These are phyloP conservation scores for Maccullochella peelii DNA, from an alignment of 2,113 vertebrate genomes.

Conservation along the genomic window DNA sequence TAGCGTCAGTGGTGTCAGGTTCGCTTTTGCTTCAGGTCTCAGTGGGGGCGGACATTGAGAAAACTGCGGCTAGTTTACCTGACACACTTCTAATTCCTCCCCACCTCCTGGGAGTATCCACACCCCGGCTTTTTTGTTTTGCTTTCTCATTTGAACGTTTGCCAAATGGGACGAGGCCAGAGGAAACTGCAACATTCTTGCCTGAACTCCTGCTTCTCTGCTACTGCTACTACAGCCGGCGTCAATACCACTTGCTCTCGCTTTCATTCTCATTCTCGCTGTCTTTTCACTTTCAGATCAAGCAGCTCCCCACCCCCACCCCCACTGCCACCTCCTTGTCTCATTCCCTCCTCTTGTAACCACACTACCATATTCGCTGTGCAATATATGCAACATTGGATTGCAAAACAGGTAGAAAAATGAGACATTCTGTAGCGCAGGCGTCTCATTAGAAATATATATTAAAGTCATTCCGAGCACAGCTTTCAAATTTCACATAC, in stretches of 20 bases:
- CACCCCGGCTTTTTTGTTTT: slow-evolving; percentile 41
- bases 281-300: slow-evolving; percentile 60
- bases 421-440: slow-evolving; percentile 63
- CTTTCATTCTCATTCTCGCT: slow-evolving; percentile 66
- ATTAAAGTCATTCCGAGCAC: slow-evolving; percentile 65
- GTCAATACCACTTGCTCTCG: slow-evolving; percentile 41
- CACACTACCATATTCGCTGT: slow-evolving; percentile 38
- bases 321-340: not conserved
- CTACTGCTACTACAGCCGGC: slow-evolving; percentile 34
- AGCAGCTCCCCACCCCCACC: not conserved
- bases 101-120: slow-evolving; percentile 50
- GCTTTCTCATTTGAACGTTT: slow-evolving; percentile 63
- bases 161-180: slow-evolving; percentile 65
- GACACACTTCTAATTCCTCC: slow-evolving; percentile 66
- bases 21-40: slow-evolving; percentile 64
- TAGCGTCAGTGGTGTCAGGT: slow-evolving; percentile 67
- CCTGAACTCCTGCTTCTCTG: slow-evolving; percentile 19
- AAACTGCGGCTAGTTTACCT: slow-evolving; percentile 65
- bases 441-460: slow-evolving; percentile 79
- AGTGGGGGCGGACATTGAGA: slow-evolving; percentile 58
- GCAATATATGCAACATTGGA: slow-evolving; percentile 75
- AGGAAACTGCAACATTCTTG: slow-evolving; percentile 46
- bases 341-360: slow-evolving; percentile 32
- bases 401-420: slow-evolving; percentile 79
- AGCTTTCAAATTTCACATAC: slow-evolving; percentile 73